These are phyloP conservation scores for Tillus elongatus DNA, from an alignment of 2,888 invertebrate species.

Conservation along the genomic window DNA sequence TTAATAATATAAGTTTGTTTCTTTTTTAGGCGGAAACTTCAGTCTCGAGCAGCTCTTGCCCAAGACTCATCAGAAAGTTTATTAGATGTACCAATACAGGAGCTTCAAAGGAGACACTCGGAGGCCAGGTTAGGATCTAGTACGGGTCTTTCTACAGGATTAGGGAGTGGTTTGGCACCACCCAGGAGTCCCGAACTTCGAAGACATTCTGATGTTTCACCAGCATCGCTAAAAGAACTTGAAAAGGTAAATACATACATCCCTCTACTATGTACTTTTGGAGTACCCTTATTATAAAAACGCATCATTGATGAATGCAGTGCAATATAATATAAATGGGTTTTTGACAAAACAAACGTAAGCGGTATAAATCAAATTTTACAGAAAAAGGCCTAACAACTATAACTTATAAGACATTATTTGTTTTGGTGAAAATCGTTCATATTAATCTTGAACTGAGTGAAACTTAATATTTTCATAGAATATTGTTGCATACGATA, in stretches of 20 bases:
- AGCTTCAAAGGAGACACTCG: constrained; percentile 72
- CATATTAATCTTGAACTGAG: no score
- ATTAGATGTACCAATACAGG: constrained; percentile 70
- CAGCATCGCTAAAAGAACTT: constrained; percentile 78
- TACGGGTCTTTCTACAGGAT: constrained; percentile 45
- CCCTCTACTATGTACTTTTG: no score
- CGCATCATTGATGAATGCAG: no score
- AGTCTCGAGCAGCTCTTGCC: constrained; percentile 64
- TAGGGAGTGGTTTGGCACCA: constrained; percentile 62
- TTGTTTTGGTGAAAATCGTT: no score
- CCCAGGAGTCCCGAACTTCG: constrained; percentile 75
- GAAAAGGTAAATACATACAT: constrained; percentile 82
- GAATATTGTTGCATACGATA: no score
- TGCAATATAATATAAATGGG: no score
- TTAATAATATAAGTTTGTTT: neutral
- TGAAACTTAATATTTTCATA: no score
- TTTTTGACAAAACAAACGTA: no score
- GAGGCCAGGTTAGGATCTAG: constrained; percentile 58
- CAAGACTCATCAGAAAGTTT: constrained; percentile 81
- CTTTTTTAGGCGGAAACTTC: constrained; percentile 69
- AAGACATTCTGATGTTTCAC: constrained; percentile 78
- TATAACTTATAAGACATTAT: no score
- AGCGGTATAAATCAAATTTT: no score
- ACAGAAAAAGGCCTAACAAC: no score
- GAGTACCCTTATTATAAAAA: no score